phyloP scores from a whole-genome alignment of 2,888 invertebrate genomes.

The Hermaeophaga mercurialis region DNA sequence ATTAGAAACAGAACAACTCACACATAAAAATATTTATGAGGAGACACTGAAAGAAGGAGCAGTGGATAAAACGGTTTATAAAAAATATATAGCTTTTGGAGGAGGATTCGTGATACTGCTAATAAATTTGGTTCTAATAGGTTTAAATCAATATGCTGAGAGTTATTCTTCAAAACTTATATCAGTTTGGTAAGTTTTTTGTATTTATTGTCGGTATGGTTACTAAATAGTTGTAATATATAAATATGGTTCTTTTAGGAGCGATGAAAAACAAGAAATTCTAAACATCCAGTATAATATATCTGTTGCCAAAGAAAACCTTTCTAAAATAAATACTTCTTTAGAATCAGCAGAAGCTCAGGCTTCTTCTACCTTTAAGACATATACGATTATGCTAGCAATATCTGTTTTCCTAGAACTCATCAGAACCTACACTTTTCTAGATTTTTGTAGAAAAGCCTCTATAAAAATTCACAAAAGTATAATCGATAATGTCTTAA shows the following conservation, averaged over 20 bases:
- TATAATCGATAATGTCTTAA: conserved; percentile 43
- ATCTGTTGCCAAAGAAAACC: no score
- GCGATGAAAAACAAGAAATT: conserved; percentile 38
- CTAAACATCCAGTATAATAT: conserved; percentile 28
- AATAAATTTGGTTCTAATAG: conserved; percentile 34
- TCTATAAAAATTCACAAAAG: conserved; percentile 47
- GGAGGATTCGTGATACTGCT: conserved; percentile 40
- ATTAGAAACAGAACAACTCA: conserved; percentile 36
- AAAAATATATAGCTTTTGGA: conserved; percentile 45
- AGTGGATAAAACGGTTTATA: conserved; percentile 43
- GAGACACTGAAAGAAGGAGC: conserved; percentile 45
- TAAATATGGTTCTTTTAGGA: no score
- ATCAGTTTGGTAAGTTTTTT: conserved; percentile 42
- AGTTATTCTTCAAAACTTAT: conserved; percentile 44
- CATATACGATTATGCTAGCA: conserved; percentile 38
- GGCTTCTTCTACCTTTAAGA: conserved; percentile 30
- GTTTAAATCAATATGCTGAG: conserved; percentile 40
- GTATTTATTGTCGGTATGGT: background rate
- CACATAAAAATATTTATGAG: conserved; percentile 42
- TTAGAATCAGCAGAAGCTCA: conserved; percentile 26
- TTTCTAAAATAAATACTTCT: conserved; percentile 8
- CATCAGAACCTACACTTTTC: conserved; percentile 59
- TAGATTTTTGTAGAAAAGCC: conserved; percentile 81
- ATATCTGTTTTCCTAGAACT: conserved; percentile 31
- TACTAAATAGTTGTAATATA: background rate